Base-by-base conservation (phyloP, 2,113 vertebrate species). In the Sorex fumeus region DNA sequence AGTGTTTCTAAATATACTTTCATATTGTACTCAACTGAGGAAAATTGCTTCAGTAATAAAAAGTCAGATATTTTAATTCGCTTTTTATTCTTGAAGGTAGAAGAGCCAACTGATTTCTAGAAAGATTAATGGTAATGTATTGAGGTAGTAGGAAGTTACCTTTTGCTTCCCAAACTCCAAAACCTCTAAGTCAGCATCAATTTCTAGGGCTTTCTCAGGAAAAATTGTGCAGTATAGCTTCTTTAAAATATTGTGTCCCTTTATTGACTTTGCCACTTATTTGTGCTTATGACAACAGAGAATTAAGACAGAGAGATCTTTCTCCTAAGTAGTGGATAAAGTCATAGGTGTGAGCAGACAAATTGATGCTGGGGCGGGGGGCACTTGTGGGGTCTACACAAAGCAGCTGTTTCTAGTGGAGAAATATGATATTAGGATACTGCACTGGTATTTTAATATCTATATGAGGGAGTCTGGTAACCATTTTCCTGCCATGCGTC, bases 1-100 rank as follows among this genome's bases (percentile, higher is more conserved):
- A 18, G 7, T 88, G 28, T 32, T 96, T 96, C 79, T 94, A 53
- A 96, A 25, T 74, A 88, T 72, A 69, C 23, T 87, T 76, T 50
- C 50, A 13, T 87, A 28, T 21, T 91, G 45, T 87, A 94, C 86
- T 95, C 25, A 50, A 50, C 50, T 72, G 72, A 57, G 30, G 74
- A 50, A 94, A 90, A 5, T 76, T 45, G 23, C 75, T 92, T 96
- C 40, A 76, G 70, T 91, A 91, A 28, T 8, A 88, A 60, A 19
- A 84, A 27, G 71, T 57, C 57, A 78, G 86, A 50, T 72, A 43
- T 75, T 81, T 28, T 74, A 67, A 71, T 95, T 70, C 76, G 25
- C 27, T 27, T 95, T 96, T 50, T 92, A 45, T n/a, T 57, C 75
- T 0, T 47, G 12, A 78, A 21, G 8, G 15, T 28, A n/a, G 28